phyloP scores from a whole-genome alignment of 2,797 vertebrate species.

The Lagodon rhomboides region DNA sequence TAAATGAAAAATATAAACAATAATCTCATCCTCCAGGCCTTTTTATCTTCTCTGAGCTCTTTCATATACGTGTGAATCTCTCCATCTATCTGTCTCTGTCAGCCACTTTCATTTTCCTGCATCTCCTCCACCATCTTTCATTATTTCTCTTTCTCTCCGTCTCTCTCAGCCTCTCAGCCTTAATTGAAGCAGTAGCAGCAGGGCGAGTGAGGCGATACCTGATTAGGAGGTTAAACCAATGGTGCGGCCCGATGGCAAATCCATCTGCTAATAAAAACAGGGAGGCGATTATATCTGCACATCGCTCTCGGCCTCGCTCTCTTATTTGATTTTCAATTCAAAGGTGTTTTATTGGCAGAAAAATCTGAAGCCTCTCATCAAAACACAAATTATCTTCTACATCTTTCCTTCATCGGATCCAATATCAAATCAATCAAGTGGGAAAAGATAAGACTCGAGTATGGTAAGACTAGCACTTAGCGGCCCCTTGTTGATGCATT shows the following conservation, averaged over 20 bases:
- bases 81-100: slow-evolving; percentile 69
- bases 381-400: slow-evolving; percentile 22
- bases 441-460: slow-evolving; percentile 27
- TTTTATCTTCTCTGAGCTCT: slow-evolving; percentile 55
- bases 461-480: neutral
- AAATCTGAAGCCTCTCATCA: slow-evolving; percentile 43
- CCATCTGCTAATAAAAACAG: slow-evolving; percentile 82
- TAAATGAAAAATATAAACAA: slow-evolving; percentile 53
- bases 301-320: neutral
- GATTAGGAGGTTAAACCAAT: slow-evolving; percentile 81
- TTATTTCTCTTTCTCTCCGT: slow-evolving; percentile 55
- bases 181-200: slow-evolving; percentile 74
- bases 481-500: neutral
- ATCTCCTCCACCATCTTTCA: slow-evolving; percentile 70
- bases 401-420: slow-evolving; percentile 27
- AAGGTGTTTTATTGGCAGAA: slow-evolving; percentile 44
- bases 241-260: slow-evolving; percentile 76
- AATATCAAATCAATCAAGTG: slow-evolving; percentile 40
- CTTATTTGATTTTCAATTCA: slow-evolving; percentile 61
- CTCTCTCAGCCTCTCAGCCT: slow-evolving; percentile 43
- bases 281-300: slow-evolving; percentile 73
- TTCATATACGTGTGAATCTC: slow-evolving; percentile 56
- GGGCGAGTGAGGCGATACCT: slow-evolving; percentile 69
- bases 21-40: slow-evolving; percentile 36
- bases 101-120: slow-evolving; percentile 69